Conservation (phyloP, 2,888 invertebrate genomes). For the Diogma glabrata region DNA sequence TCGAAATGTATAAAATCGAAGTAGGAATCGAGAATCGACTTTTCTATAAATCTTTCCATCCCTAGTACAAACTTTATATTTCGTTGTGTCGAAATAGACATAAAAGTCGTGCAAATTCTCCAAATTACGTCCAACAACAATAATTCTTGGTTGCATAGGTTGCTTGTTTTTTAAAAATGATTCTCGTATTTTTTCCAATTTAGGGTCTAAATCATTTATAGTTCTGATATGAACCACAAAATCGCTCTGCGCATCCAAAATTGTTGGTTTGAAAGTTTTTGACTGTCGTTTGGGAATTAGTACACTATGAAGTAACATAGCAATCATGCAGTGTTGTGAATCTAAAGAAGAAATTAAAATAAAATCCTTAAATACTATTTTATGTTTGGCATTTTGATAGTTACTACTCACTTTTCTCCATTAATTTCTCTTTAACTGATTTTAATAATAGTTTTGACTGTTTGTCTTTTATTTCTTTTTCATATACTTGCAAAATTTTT, state of each 20-base stretch:
- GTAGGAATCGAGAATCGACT: no score
- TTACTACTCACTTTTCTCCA: background rate
- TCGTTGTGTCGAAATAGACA: background rate
- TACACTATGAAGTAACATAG: constrained; percentile 14
- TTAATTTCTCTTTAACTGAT: background rate
- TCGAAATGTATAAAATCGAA: no score
- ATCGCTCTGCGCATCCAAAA: constrained; percentile 16
- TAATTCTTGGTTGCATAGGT: background rate
- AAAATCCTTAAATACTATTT: background rate
- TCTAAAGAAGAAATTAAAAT: background rate
- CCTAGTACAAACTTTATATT: background rate
- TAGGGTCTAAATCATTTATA: constrained; percentile 14
- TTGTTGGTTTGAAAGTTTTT: constrained; percentile 17
- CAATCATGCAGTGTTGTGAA: constrained; percentile 14
- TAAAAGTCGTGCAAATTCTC: background rate
- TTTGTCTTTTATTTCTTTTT: background rate
- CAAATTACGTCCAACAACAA: background rate
- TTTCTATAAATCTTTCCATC: no score
- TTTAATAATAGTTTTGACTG: background rate
- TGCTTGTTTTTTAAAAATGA: constrained; percentile 3
- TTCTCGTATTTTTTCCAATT: constrained; percentile 11
- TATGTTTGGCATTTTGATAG: background rate
- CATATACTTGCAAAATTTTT: no score
- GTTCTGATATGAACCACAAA: constrained; percentile 14
- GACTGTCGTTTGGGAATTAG: constrained; percentile 14